Conservation (phyloP, 2,888 invertebrate genomes). For the Temnothorax ravouxi region DNA sequence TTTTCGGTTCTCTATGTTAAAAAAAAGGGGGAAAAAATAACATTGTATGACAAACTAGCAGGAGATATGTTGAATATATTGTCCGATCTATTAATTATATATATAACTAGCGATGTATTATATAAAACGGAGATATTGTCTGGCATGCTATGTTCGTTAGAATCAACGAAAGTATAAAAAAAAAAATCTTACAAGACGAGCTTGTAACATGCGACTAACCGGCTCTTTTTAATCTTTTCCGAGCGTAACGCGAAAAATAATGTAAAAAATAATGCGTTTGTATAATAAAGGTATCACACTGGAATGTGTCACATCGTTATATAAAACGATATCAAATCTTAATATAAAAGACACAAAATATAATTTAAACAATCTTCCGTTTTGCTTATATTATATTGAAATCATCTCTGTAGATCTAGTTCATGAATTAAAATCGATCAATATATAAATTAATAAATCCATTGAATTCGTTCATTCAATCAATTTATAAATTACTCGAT, state of each 20-base stretch:
- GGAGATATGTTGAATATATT: background rate
- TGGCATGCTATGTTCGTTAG: constrained; percentile 1
- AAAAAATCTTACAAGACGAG: background rate
- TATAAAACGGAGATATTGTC: background rate
- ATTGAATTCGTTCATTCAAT: background rate
- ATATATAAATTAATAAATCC: background rate
- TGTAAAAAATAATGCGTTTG: background rate
- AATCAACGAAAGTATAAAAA: background rate
- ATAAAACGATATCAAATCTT: constrained; percentile 8
- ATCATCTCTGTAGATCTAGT: background rate
- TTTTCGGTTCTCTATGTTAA: background rate
- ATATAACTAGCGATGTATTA: background rate
- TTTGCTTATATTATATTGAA: background rate
- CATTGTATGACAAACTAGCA: background rate
- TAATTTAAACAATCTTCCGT: background rate
- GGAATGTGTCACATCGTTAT: background rate
- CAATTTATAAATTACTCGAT: constrained; percentile 11
- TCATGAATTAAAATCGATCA: background rate
- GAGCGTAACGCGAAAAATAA: background rate
- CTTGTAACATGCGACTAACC: background rate
- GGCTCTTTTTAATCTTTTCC: background rate
- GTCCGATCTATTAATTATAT: constrained; percentile 12
- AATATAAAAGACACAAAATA: constrained; percentile 4
- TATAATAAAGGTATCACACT: background rate
- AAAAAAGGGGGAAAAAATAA: background rate